Conservation (phyloP, 1,140 invertebrate species). For the Gryon sp. region DNA sequence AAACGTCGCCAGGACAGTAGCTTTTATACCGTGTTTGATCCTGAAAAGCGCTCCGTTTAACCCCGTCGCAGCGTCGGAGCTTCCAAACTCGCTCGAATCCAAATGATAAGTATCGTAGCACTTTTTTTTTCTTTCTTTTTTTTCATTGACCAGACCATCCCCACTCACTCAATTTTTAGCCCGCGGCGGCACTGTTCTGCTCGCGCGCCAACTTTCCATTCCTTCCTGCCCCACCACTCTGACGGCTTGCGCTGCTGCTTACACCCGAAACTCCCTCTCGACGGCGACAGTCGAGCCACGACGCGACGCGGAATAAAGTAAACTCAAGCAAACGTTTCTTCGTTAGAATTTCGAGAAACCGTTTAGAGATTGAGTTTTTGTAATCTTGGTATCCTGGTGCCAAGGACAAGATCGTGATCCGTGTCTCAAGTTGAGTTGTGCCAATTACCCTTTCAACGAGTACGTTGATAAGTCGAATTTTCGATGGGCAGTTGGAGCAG, state of each 20-base stretch:
- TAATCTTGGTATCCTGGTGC: slow-evolving; percentile 23
- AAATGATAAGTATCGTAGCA: slow-evolving; percentile 32
- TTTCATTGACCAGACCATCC: slow-evolving; percentile 42
- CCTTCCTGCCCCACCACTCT: slow-evolving; percentile 32
- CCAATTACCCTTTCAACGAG: slow-evolving; percentile 13
- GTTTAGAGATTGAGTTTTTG: too few species aligned
- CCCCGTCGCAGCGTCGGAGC: slow-evolving; percentile 18
- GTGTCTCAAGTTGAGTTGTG: slow-evolving; percentile 31
- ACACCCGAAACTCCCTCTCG: slow-evolving; percentile 58
- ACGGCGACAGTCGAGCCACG: slow-evolving; percentile 46
- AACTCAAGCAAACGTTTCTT: slow-evolving; percentile 3
- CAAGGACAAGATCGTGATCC: slow-evolving; percentile 9
- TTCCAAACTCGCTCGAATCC: slow-evolving; percentile 8
- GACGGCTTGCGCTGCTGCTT: slow-evolving; percentile 17
- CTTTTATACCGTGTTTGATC: slow-evolving; percentile 4
- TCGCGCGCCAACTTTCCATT: slow-evolving; percentile 14
- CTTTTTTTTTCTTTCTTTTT: slow-evolving; percentile 38
- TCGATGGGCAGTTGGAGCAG: slow-evolving; percentile 59
- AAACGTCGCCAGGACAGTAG: background rate
- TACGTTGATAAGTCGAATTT: slow-evolving; percentile 10
- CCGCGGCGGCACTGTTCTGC: slow-evolving; percentile 20
- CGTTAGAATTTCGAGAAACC: too few species aligned
- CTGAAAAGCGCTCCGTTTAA: slow-evolving; percentile 27
- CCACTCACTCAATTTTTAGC: slow-evolving; percentile 25
- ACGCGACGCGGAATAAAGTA: slow-evolving; percentile 37